A percentile compares a stretch with the other conserved stretches of the same genome.
These are phyloP conservation scores for Myotis vivesi DNA, from an alignment of 2,797 vertebrate genomes.

Conservation along the genomic window DNA sequence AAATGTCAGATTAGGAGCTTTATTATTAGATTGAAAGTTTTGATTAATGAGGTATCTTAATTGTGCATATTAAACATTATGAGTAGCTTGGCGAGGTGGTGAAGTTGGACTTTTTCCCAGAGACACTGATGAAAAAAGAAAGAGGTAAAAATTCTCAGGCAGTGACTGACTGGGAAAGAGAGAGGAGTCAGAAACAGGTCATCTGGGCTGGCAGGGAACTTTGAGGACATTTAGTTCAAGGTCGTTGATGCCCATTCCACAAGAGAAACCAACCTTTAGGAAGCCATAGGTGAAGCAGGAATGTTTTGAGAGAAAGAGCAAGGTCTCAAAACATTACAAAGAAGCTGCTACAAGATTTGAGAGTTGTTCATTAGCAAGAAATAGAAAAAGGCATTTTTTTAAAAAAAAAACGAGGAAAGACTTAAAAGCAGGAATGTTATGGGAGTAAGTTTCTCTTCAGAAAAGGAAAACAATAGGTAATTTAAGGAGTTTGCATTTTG, in stretches of 20 bases:
- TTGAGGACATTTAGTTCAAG: neutral
- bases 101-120: neutral
- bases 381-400: neutral
- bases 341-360: neutral
- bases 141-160: neutral
- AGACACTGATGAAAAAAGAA: neutral
- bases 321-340: neutral
- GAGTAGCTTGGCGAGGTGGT: neutral
- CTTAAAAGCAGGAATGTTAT: neutral
- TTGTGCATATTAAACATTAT: neutral
- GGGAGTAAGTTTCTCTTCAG: neutral
- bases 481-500: neutral
- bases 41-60: neutral
- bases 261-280: neutral
- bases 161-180: neutral
- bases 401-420: neutral
- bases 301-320: neutral
- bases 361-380: neutral
- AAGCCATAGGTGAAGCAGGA: neutral
- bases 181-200: neutral
- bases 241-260: neutral
- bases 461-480: neutral
- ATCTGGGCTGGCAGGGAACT: neutral
- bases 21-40: slow-evolving; percentile 1
- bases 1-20: neutral